Evolutionary conservation across 2,797 vertebrate genomes (phyloP), one percentile per base, ranked within the genome.

Genomic region (Pygocentrus nattereri): DNA sequence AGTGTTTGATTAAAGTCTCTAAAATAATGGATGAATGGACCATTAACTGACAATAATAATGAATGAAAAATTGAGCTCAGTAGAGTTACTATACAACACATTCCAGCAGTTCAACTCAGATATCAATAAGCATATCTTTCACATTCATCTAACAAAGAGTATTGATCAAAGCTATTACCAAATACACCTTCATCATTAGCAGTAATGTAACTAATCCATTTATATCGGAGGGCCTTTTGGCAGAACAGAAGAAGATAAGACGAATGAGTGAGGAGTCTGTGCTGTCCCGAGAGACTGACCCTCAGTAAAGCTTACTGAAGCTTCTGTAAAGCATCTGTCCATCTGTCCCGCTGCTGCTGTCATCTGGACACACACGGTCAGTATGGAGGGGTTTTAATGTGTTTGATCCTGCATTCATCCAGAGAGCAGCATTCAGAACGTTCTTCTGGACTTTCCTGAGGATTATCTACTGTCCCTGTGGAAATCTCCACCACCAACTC

Each of bases 281-380:
- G 84, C 82, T 82, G 83, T 91, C 94, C 90, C 90, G 10, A 38
- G 93, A 92, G 93, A 93, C 84, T 12, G 65, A 77, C 56, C 56
- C 80, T 83, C 78, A 84, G 76, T 91, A 89, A 90, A 93, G 89
- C 90, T 91, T 91, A 93, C 91, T 93, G 91, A 90, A 90, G 89
- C 93, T 92, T 92, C 93, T 92, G 89, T 88, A 89, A 88, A 91
- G 87, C 84, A 91, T 91, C 90, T 91, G 91, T 59, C 94, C 95
- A 95, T 95, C 95, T 95, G 95, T 90, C 92, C 38, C 67, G 62
- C 72, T 58, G 73, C 72, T 80, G 82, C 82, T 73, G 82, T 89
- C 87, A 87, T 87, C 86, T 87, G 86, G 78, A 76, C 75, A 84
- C 23, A 47, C 67, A 76, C 58, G 52, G 87, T 81, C 90, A 92